Conservation (phyloP, 2,113 vertebrate species). For the Tinamus guttatus region DNA sequence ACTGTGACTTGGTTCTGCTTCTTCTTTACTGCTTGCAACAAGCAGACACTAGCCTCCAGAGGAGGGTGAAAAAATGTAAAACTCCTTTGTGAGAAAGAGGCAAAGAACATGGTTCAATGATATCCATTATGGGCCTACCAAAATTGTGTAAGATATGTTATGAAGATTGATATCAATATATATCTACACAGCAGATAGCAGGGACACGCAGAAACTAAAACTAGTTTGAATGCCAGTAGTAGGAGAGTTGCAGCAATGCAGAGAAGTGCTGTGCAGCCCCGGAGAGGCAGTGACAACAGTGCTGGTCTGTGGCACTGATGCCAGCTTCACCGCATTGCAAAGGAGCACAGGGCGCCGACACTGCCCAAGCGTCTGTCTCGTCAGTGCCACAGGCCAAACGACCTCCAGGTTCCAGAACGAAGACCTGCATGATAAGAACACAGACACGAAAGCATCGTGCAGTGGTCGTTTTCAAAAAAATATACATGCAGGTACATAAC, state of each 20-base stretch:
- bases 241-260: neutral
- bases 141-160: neutral
- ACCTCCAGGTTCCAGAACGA: neutral
- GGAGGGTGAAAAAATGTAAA: neutral
- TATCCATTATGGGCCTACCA: accelerated
- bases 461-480: neutral
- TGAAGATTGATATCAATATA: neutral
- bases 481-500: neutral
- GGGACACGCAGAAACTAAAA: neutral
- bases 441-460: neutral
- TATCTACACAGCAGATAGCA: neutral
- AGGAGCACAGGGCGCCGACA: neutral
- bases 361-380: no score
- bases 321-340: neutral
- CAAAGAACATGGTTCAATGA: neutral
- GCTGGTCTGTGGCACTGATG: neutral
- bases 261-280: neutral
- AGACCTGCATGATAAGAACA: neutral
- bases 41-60: neutral
- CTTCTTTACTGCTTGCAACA: neutral
- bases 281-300: neutral
- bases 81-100: neutral
- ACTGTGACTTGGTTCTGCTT: no score
- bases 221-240: neutral
- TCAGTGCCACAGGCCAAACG: neutral